Evolutionary conservation across 1,140 invertebrate genomes (phyloP).

Genomic region (Caenorhabditis remanei): DNA sequence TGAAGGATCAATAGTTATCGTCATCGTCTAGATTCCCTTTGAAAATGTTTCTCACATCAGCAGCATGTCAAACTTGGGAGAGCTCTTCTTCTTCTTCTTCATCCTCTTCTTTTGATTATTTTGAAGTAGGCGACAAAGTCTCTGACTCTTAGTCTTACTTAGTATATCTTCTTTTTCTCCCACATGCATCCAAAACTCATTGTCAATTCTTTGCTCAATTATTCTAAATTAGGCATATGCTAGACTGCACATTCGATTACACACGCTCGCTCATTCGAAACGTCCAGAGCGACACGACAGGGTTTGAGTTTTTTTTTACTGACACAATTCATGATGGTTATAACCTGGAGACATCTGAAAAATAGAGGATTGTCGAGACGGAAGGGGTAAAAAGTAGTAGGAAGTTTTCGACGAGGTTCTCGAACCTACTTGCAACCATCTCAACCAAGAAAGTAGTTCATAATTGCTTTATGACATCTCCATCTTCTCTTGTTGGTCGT

Average conservation of each 20-base stretch:
- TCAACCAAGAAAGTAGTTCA: neutral
- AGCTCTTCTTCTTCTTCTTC: neutral
- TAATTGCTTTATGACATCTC: slow-evolving; percentile 9
- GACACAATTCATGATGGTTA: too few species aligned
- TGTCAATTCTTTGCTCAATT: neutral
- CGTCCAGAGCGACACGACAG: neutral
- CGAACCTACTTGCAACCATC: neutral
- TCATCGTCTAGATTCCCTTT: neutral
- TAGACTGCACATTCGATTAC: slow-evolving; percentile 29
- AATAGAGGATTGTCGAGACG: too few species aligned
- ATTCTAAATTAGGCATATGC: slow-evolving; percentile 24
- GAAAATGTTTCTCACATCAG: neutral
- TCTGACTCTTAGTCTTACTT: neutral
- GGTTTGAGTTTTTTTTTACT: neutral
- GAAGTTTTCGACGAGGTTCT: neutral
- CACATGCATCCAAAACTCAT: neutral
- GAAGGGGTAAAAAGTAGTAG: too few species aligned
- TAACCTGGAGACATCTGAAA: too few species aligned
- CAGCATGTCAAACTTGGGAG: neutral
- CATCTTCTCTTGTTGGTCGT: neutral
- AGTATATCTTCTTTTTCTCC: neutral
- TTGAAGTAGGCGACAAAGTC: slow-evolving; percentile 2
- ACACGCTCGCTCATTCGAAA: neutral
- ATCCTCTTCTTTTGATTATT: neutral
- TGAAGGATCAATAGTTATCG: slow-evolving; percentile 1